phyloP scores from a whole-genome alignment of 2,113 vertebrate species.

The Bubalus kerabau region DNA sequence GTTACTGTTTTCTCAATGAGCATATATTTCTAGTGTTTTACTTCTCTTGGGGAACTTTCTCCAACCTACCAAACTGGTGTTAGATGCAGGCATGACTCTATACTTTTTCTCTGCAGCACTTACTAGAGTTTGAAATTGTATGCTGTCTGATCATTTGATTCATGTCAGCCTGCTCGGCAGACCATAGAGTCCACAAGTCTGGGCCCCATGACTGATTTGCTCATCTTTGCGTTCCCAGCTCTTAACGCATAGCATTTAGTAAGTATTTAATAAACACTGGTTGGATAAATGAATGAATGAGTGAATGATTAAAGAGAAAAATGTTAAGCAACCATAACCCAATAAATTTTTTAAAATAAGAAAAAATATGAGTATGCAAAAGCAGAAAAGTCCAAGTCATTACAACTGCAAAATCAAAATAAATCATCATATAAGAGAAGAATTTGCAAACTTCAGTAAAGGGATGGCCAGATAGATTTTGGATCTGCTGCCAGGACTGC shows the following conservation, averaged over 20 bases:
- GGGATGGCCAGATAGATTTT: background rate
- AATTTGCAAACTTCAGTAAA: background rate
- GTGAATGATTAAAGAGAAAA: background rate
- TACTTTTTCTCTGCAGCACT: background rate
- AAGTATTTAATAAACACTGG: background rate
- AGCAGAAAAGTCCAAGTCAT: background rate
- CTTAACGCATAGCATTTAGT: background rate
- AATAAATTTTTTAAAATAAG: background rate
- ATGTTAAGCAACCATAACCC: background rate
- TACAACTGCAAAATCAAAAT: background rate
- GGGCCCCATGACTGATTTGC: background rate
- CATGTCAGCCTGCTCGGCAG: background rate
- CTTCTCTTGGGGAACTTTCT: background rate
- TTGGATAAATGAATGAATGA: background rate
- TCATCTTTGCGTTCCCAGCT: background rate
- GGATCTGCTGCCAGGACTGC: accelerated
- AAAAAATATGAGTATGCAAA: background rate
- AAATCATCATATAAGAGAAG: background rate
- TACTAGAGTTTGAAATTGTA: background rate
- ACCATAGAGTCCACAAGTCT: background rate
- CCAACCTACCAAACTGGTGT: background rate
- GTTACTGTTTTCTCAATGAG: background rate
- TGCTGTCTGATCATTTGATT: background rate
- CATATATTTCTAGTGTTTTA: background rate
- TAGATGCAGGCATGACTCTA: background rate